Base-by-base conservation (phyloP, 2,797 vertebrate genomes). In the Peromyscus eremicus region DNA sequence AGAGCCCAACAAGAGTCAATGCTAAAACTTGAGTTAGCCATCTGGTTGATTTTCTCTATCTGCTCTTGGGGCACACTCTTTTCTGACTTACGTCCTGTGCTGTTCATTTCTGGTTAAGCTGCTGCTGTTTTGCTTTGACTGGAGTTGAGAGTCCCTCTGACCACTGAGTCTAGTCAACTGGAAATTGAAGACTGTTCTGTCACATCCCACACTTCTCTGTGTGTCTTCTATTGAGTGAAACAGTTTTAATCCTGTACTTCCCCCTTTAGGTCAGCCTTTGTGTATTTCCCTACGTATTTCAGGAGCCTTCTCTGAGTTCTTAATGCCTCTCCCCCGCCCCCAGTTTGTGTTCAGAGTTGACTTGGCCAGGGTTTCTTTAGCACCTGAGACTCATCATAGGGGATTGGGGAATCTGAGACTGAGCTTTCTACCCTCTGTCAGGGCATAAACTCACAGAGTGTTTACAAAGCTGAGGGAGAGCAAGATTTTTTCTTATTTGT, bases 1-100 rank as follows among this genome's bases (percentile, higher is more conserved):
- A 97, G 75, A 96, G 79, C 70, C 75, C 37, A 91, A 46, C 46
- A 97, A 96, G 94, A 97, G 89, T 83, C 96, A 96, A 88, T 96
- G 91, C 76, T 94, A 87, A 96, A 96, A 90, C 71, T 77, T 70
- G 76, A 76, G 79, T 75, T 94, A 96, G 62, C 77, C 43, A 2
- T 84, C 86, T 82, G 68, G 89, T 93, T 93, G 86, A 94, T 95
- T 96, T 43, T 88, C 46, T 70, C n/a, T 32, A 11, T 64, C 94
- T 34, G 2, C 55, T 96, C 83, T 94, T 66, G 77, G 82, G 96
- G 86, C 83, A 84, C 46, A 64, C 32, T 91, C 57, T 62, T 91
- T 81, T 87, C 19, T 73, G 49, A 81, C 80, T 62, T 81, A 34
- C 92, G 64, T 68, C 57, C 81, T 60, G 23, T 68, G 64, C 82